A percentile compares a stretch with the other conserved stretches of the same genome.
These are phyloP conservation scores for Troides aeacus DNA, from an alignment of 2,888 invertebrate species.

Conservation along the genomic window DNA sequence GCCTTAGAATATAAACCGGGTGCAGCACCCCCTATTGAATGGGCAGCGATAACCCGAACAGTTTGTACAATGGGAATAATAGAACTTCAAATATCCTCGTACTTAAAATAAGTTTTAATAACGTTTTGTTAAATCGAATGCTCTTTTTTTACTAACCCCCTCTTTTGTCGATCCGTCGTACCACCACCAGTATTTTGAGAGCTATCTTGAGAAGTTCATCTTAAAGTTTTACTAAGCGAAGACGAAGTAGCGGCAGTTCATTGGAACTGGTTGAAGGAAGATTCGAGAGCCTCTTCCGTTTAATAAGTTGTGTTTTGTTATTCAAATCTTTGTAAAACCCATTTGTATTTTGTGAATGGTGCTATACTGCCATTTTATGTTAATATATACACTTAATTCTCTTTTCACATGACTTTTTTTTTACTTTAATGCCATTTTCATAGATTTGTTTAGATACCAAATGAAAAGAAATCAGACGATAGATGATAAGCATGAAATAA, in stretches of 20 bases:
- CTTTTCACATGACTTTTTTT: too few species aligned
- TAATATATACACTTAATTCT: neutral
- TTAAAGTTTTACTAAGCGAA: constrained; percentile 14
- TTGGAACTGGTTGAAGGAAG: constrained; percentile 41
- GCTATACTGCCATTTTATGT: constrained; percentile 28
- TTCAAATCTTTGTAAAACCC: constrained; percentile 46
- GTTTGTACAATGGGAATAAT: constrained; percentile 45
- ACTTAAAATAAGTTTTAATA: constrained; percentile 70
- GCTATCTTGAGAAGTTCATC: constrained; percentile 28
- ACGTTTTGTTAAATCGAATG: constrained; percentile 68
- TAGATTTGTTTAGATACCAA: neutral
- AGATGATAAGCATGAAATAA: too few species aligned
- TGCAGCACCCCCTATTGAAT: constrained; percentile 44
- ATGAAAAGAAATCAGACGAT: too few species aligned
- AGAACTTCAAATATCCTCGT: constrained; percentile 54
- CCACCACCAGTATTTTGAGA: constrained; percentile 44
- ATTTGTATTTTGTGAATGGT: constrained; percentile 43
- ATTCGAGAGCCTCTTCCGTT: constrained; percentile 54
- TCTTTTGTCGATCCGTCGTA: constrained; percentile 57
- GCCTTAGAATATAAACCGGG: constrained; percentile 29
- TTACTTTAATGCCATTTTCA: neutral
- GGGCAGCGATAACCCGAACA: constrained; percentile 48
- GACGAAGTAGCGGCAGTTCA: constrained; percentile 41
- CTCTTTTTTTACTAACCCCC: constrained; percentile 61
- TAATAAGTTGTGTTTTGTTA: constrained; percentile 63